Base-by-base conservation (phyloP, 2,888 invertebrate genomes). In the Gymnocheta viridis region DNA sequence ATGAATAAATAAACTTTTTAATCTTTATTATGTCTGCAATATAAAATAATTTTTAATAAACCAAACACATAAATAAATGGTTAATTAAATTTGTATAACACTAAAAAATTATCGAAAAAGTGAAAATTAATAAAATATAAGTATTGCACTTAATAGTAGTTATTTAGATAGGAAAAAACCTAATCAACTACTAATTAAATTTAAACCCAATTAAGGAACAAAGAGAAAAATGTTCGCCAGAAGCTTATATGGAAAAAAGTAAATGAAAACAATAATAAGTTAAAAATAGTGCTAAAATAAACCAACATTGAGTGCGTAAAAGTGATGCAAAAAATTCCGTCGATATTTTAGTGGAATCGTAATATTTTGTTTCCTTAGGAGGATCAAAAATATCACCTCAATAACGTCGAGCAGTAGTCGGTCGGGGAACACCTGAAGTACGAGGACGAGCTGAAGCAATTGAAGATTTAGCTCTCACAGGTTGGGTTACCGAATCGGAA, bases 401-500 rank as follows among this genome's bases (percentile, higher is more conserved):
- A 87, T 91, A 91, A 44, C 91, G 91, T 29, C 91, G 86, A 14
- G 91, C 91, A 19, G 93, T 93, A 5, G 93, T 93, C 38, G 93
- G 94, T 82, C 93, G 89, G 6, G 93, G 94, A 2, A 90, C 90
- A 7, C 93, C 94, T 0, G 93, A 93, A 19, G 92, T 92, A 82
- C 93, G 91, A 38, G 93, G 92, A 90, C 89, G 93, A 47, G 90
- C 92, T 85, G 91, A 94, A 29, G 84, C 84, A 54, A 84, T 81
- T 7, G 84, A 81, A 85, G 91, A 94, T 91, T 93, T 94, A 89
- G 90, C 91, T 88, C 86, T 93, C 89, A 86, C 93, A 88, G 91
- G 94, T 92, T 92, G 94, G 88, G 92, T 92, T 0, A 93, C 93
- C n/a, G 93, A 92, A 60, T 94, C 93, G 2, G 91, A 93, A 73